phyloP scores from a whole-genome alignment of 2,888 invertebrate species.

The Acleris emargana region DNA sequence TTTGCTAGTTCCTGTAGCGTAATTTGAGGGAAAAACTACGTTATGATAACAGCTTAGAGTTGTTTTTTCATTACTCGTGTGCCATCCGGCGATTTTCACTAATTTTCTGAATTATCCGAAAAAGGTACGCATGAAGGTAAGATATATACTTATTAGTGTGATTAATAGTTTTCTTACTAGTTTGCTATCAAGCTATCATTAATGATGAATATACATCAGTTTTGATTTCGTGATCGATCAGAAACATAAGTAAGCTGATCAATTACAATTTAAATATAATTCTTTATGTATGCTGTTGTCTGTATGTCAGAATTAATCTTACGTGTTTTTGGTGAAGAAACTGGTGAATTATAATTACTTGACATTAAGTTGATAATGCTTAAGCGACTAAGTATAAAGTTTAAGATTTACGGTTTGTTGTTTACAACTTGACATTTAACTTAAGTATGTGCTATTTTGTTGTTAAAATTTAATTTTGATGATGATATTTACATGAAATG shows the following conservation, averaged over 20 bases:
- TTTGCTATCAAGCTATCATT: constrained; percentile 11
- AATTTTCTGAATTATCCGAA: constrained; percentile 41
- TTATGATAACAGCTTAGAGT: constrained; percentile 33
- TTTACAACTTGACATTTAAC: too few species aligned
- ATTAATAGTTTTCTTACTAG: constrained; percentile 20
- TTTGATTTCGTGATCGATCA: neutral
- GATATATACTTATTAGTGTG: neutral
- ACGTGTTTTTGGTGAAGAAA: neutral
- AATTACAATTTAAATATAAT: neutral
- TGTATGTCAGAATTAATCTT: neutral
- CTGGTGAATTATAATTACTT: constrained; percentile 2
- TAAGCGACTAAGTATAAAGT: too few species aligned
- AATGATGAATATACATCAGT: neutral
- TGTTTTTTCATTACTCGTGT: neutral
- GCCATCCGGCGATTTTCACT: constrained; percentile 55
- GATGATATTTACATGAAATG: too few species aligned
- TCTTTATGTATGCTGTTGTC: neutral
- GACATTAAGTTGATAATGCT: neutral
- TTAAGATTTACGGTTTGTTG: too few species aligned
- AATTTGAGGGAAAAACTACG: neutral
- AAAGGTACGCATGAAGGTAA: constrained; percentile 14
- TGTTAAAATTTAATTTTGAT: too few species aligned
- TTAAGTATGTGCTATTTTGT: too few species aligned
- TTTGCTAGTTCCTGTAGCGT: constrained; percentile 67
- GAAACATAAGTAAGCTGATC: neutral